Evolutionary conservation across 23 tunicate genomes (phyloP).

Genomic region (Botrylloides violaceus): DNA sequence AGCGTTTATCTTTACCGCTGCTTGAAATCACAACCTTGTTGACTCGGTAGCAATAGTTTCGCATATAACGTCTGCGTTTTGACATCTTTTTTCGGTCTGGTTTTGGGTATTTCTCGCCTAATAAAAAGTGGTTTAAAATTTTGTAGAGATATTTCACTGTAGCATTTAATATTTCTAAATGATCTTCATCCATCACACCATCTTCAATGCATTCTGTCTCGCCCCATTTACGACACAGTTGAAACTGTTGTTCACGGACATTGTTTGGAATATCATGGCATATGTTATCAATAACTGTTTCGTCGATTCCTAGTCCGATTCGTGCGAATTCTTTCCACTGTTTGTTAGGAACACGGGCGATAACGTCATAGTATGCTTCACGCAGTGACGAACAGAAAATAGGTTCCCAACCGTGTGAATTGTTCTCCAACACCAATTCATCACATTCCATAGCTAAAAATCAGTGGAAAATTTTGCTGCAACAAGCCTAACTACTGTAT

Average conservation of each 20-base stretch:
- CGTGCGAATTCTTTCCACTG: conserved; percentile 16
- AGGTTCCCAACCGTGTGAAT: background rate
- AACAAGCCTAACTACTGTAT: no score
- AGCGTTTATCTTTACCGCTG: background rate
- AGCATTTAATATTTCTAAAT: background rate
- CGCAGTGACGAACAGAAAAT: background rate
- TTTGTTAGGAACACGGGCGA: background rate
- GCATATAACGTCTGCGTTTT: background rate
- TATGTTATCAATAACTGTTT: background rate
- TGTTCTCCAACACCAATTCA: background rate
- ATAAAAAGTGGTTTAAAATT: background rate
- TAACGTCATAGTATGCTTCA: conserved; percentile 15
- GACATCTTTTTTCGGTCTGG: background rate
- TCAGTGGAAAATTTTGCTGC: no score
- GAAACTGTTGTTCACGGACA: conserved; percentile 6
- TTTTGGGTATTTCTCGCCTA: background rate
- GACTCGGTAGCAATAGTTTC: conserved; percentile 4
- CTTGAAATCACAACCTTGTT: background rate
- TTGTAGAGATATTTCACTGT: background rate
- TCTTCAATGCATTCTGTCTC: background rate
- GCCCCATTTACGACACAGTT: conserved; percentile 9
- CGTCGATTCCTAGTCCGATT: background rate
- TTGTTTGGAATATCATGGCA: background rate
- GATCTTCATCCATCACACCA: background rate
- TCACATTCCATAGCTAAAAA: no score